phyloP scores from a whole-genome alignment of 2,888 invertebrate species.

The Tricholauxania praeusta region DNA sequence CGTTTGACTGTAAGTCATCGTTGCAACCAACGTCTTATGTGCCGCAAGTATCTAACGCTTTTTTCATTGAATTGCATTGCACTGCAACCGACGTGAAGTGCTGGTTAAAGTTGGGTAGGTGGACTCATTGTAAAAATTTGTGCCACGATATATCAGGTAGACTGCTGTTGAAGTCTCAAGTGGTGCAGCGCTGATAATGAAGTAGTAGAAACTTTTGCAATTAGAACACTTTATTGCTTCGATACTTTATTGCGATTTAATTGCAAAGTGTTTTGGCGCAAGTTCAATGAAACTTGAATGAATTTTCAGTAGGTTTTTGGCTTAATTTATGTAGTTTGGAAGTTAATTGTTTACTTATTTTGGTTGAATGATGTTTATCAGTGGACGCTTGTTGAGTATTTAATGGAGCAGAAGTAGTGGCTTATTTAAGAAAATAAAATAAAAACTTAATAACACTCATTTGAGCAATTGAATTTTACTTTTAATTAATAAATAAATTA shows the following conservation, averaged over 20 bases:
- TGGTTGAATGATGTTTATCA: not conserved
- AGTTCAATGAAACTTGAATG: constrained; percentile 37
- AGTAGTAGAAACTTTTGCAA: constrained; percentile 42
- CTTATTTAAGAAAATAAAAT: too few species aligned
- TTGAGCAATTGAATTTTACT: not conserved
- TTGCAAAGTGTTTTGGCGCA: constrained; percentile 12
- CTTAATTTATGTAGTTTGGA: not conserved
- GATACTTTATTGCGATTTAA: not conserved
- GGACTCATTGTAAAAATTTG: too few species aligned
- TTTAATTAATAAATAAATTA: not conserved
- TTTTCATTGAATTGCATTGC: too few species aligned
- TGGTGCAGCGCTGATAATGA: constrained; percentile 17
- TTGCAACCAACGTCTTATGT: too few species aligned
- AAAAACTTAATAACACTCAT: too few species aligned
- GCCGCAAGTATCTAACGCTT: too few species aligned
- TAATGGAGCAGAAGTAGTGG: not conserved
- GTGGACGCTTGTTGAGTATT: not conserved
- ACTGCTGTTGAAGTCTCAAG: too few species aligned
- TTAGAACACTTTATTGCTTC: constrained; percentile 37
- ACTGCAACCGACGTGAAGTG: too few species aligned
- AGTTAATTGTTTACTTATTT: not conserved
- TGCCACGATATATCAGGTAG: too few species aligned
- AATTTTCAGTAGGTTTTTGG: constrained; percentile 17
- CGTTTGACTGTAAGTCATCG: too few species aligned
- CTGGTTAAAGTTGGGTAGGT: too few species aligned